Evolutionary conservation across 2,888 invertebrate species (phyloP).

Genomic region (Cephus spinipes): DNA sequence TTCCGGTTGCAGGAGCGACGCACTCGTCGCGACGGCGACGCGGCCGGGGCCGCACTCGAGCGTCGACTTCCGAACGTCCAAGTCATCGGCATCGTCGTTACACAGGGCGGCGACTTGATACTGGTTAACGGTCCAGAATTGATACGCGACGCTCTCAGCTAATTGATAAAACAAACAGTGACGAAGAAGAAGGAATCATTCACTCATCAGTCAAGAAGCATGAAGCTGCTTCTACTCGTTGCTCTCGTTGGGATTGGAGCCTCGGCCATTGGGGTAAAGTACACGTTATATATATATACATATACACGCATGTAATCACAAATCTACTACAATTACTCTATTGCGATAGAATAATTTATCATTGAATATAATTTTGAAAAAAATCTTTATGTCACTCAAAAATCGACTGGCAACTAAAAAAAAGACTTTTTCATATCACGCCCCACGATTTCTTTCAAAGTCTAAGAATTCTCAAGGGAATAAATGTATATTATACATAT

Average conservation of each 20-base stretch:
- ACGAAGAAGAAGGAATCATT: background rate
- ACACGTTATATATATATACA: slow-evolving; percentile 10
- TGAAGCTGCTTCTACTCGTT: slow-evolving; percentile 36
- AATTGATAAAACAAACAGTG: slow-evolving; percentile 22
- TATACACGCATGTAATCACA: background rate
- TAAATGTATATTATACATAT: background rate
- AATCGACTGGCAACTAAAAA: background rate
- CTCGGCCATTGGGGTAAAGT: slow-evolving; percentile 32
- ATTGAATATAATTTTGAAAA: background rate
- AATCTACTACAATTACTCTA: background rate
- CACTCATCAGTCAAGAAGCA: slow-evolving; percentile 23
- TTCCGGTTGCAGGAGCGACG: slow-evolving; percentile 1
- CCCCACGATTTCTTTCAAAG: background rate
- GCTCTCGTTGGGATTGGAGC: slow-evolving; percentile 25
- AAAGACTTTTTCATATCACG: background rate
- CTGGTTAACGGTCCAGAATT: slow-evolving; percentile 9
- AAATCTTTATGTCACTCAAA: background rate
- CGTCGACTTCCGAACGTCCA: background rate
- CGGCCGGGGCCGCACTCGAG: slow-evolving; percentile 3
- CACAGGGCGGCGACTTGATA: background rate
- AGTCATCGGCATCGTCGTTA: background rate
- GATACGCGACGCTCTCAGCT: slow-evolving; percentile 16
- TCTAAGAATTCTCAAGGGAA: background rate
- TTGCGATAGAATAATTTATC: background rate
- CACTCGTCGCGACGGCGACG: slow-evolving; percentile 10